These are phyloP conservation scores for Melanogrammus aeglefinus DNA, from an alignment of 2,797 vertebrate genomes.

Conservation along the genomic window DNA sequence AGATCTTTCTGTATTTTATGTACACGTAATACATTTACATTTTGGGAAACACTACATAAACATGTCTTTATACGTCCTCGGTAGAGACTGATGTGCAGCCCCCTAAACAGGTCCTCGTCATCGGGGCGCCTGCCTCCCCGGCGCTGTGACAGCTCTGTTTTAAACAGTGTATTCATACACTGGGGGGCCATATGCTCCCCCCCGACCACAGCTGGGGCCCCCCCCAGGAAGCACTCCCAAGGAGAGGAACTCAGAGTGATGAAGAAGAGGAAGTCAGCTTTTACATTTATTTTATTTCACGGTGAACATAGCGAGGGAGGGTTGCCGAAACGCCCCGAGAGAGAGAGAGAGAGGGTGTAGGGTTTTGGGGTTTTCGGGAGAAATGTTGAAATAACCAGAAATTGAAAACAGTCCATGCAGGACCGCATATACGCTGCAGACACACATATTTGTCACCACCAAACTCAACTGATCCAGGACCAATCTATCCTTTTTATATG, in stretches of 20 bases:
- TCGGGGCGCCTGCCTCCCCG: too few species aligned
- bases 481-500: background rate
- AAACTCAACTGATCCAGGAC: background rate
- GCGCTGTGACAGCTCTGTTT: background rate
- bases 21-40: background rate
- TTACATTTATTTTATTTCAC: conserved; percentile 64
- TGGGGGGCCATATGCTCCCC: background rate
- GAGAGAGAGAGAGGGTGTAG: background rate
- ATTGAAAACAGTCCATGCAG: conserved; percentile 43
- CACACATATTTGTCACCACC: background rate
- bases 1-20: background rate
- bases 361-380: conserved; percentile 7
- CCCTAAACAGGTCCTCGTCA: too few species aligned
- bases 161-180: background rate
- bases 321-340: background rate
- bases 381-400: conserved; percentile 45
- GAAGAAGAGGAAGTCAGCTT: conserved; percentile 49
- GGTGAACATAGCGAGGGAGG: conserved; percentile 56
- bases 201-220: background rate
- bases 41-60: background rate
- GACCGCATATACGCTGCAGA: conserved; percentile 27
- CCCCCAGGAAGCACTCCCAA: too few species aligned
- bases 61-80: background rate
- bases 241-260: conserved; percentile 15
- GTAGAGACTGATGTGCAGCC: background rate